Evolutionary conservation across 1,140 invertebrate genomes (phyloP).

Genomic region (Samia ricini): DNA sequence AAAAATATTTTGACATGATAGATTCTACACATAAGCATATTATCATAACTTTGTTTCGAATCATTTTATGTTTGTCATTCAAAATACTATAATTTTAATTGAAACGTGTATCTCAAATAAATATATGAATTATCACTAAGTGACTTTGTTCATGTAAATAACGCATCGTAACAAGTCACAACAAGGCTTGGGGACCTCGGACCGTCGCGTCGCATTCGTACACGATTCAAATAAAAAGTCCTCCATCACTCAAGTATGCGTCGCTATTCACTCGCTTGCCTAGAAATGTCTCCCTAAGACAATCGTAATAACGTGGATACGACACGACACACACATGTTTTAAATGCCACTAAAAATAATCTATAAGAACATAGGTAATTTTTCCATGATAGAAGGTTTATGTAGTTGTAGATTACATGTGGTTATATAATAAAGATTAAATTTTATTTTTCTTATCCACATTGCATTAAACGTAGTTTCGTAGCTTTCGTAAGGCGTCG

Average conservation of each 20-base stretch:
- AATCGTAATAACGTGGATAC: neutral
- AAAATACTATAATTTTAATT: too few relatives aligned
- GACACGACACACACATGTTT: constrained; percentile 22
- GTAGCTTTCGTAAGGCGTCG: constrained; percentile 42
- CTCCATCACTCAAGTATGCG: constrained; percentile 75
- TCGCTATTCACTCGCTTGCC: constrained; percentile 68
- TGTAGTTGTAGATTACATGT: neutral
- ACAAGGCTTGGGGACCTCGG: constrained; percentile 25
- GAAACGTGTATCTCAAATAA: too few relatives aligned
- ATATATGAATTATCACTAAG: neutral
- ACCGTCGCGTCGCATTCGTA: constrained; percentile 63
- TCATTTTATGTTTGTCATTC: too few relatives aligned
- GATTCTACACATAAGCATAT: too few relatives aligned
- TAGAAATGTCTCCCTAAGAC: constrained; percentile 58
- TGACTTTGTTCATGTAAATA: constrained; percentile 20
- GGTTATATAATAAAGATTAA: neutral
- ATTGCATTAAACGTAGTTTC: constrained; percentile 21
- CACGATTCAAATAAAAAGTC: constrained; percentile 77
- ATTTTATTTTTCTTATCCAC: constrained; percentile 36
- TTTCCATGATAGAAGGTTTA: neutral
- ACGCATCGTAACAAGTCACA: constrained; percentile 29
- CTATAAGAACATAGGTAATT: neutral
- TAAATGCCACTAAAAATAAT: neutral
- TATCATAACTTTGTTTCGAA: too few relatives aligned
- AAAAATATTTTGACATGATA: too few relatives aligned